A percentile compares a stretch with the other conserved stretches of the same genome.
phyloP scores from a whole-genome alignment of 2,797 vertebrate species.

The Loris lydekkerianus region DNA sequence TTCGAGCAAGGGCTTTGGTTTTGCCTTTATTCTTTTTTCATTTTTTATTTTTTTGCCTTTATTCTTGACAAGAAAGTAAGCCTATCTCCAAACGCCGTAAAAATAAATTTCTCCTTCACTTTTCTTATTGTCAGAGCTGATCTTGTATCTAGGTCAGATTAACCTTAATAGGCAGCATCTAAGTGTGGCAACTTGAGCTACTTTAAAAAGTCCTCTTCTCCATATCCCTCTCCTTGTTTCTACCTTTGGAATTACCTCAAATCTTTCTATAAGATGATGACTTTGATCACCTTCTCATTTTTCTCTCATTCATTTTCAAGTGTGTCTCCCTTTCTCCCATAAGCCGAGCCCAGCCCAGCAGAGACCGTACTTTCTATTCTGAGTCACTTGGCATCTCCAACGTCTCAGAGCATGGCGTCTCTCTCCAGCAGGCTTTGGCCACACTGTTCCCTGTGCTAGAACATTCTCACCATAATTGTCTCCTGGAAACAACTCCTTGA shows the following conservation, averaged over 20 bases:
- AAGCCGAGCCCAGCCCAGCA: too few species aligned
- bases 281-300: neutral
- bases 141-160: neutral
- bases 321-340: neutral
- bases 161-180: neutral
- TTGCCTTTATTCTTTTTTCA: conserved; percentile 2
- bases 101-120: neutral
- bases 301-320: neutral
- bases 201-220: neutral
- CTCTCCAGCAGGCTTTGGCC: neutral
- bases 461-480: neutral
- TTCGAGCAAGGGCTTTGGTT: neutral
- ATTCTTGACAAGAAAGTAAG: conserved; percentile 23
- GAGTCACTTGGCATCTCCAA: neutral
- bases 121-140: neutral
- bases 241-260: neutral
- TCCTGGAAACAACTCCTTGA: neutral
- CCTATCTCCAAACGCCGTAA: neutral
- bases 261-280: neutral
- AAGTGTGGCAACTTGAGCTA: neutral
- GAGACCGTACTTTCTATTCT: neutral
- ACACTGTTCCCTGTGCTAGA: neutral
- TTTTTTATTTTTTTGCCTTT: neutral
- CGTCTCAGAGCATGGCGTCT: neutral
- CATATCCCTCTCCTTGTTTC: neutral